Evolutionary conservation across 1,140 invertebrate genomes (phyloP), one percentile per base, ranked within the genome.

Genomic region (Tribolium castaneum): DNA sequence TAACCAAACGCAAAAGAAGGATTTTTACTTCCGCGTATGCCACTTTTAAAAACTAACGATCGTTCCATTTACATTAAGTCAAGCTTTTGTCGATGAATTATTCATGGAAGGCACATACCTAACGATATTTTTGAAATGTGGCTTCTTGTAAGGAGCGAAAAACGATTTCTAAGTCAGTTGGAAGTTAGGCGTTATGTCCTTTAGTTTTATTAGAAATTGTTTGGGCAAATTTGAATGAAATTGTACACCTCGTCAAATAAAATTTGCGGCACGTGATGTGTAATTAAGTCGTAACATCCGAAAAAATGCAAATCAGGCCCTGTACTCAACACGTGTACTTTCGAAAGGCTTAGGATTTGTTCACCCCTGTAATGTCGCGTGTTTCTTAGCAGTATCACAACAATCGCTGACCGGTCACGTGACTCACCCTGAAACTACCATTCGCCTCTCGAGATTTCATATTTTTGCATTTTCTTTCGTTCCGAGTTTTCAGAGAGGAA

Each of bases 351-450:
- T 70, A 7, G 49, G 34, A 77, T 78, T 78, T 76, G 74, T 72
- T 54, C 78, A 80, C 39, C 75, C 75, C 75, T 74, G 66, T 25
- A 45, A 54, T 30, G 45, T 83, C 62, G 82, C 82, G 82, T 83
- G 82, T 79, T 79, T 66, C 49, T 45, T 71, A 39, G 56, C 76
- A 80, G 70, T 81, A 81, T 81, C 76, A 78, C 70, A 76, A 78
- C 70, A 78, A 80, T 80, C 79, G 52, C 78, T 83, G 80, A 80
- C 80, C 81, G 70, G 54, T 81, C 82, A 83, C 80, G 82, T 80
- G 82, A 81, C 78, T 80, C 54, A 52, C 71, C 71, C 39, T 76
- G 73, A 76, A 66, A 19, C 59, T 70, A 74, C 50, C 14, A 22
- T 70, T 76, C 54, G 34, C 34, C 50, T 62, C 49, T 22, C 12